phyloP scores from a whole-genome alignment of 2,888 invertebrate genomes.

The Himalopsyche anomala region DNA sequence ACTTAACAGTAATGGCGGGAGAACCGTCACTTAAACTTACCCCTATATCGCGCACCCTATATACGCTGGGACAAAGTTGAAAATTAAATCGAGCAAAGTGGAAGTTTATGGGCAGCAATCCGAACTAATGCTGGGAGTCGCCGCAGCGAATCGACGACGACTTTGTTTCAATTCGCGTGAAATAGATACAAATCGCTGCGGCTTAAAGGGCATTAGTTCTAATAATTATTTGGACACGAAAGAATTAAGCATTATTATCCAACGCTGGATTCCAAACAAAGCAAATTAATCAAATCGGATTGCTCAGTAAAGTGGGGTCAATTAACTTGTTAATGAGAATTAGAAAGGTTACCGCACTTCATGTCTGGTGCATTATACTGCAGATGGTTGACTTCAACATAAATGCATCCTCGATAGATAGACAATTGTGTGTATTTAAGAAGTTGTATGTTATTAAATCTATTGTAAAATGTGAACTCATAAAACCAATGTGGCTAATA shows the following conservation, averaged over 20 bases:
- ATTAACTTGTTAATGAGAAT: too few species aligned
- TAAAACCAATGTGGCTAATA: too few species aligned
- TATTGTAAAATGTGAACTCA: too few species aligned
- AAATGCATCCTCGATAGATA: neutral
- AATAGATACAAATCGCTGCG: conserved; percentile 5
- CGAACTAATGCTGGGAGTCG: neutral
- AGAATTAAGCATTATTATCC: too few species aligned
- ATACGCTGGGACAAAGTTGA: conserved; percentile 10
- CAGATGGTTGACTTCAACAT: neutral
- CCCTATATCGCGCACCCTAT: neutral
- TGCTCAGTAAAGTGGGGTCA: too few species aligned
- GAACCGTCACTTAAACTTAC: too few species aligned
- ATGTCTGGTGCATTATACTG: too few species aligned
- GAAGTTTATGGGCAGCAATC: conserved; percentile 14
- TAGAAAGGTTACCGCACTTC: too few species aligned
- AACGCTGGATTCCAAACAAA: too few species aligned
- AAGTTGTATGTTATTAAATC: too few species aligned
- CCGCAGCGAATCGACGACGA: conserved; percentile 1
- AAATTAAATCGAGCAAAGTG: conserved; percentile 16
- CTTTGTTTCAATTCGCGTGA: conserved; percentile 31
- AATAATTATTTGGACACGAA: conserved; percentile 1
- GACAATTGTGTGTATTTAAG: neutral
- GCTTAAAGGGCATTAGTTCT: neutral
- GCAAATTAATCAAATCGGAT: too few species aligned
- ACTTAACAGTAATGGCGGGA: too few species aligned